Evolutionary conservation across 2,888 invertebrate genomes (phyloP).

Genomic region (Caenorhabditis doughertyi): DNA sequence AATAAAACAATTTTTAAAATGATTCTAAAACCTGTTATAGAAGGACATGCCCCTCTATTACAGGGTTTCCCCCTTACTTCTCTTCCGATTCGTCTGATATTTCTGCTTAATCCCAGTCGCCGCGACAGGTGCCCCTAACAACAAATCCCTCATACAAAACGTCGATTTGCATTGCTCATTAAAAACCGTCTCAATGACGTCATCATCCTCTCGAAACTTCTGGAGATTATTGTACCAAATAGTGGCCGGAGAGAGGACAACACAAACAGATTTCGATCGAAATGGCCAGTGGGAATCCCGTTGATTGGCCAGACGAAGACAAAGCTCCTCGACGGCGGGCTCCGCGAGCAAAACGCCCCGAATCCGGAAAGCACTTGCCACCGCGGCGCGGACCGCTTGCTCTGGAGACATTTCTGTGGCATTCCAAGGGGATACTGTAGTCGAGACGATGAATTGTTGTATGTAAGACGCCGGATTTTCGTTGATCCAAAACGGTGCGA

Average conservation of each 20-base stretch:
- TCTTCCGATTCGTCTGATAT: constrained; percentile 78
- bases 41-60: too few relatives aligned
- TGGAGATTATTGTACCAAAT: constrained; percentile 75
- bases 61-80: too few relatives aligned
- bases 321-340: constrained; percentile 57
- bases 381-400: constrained; percentile 72
- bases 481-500: constrained; percentile 76
- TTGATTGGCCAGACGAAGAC: constrained; percentile 59
- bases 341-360: constrained; percentile 56
- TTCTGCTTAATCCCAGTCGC: constrained; percentile 76
- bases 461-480: constrained; percentile 73
- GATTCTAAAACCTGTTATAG: too few relatives aligned
- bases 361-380: constrained; percentile 68
- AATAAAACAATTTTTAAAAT: constrained; percentile 32
- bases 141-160: constrained; percentile 77
- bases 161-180: constrained; percentile 73
- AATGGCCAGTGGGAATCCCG: constrained; percentile 36
- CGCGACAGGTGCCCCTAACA: constrained; percentile 76
- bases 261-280: constrained; percentile 71
- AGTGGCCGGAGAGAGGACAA: constrained; percentile 75
- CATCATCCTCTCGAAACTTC: constrained; percentile 69
- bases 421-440: constrained; percentile 78
- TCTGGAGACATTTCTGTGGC: constrained; percentile 71
- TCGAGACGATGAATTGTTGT: constrained; percentile 78
- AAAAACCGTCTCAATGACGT: constrained; percentile 75